Percentiles rank a stretch among this genome's conserved stretches.
Conservation (phyloP, 2,113 vertebrate species). For the Gymnobelideus leadbeateri region DNA sequence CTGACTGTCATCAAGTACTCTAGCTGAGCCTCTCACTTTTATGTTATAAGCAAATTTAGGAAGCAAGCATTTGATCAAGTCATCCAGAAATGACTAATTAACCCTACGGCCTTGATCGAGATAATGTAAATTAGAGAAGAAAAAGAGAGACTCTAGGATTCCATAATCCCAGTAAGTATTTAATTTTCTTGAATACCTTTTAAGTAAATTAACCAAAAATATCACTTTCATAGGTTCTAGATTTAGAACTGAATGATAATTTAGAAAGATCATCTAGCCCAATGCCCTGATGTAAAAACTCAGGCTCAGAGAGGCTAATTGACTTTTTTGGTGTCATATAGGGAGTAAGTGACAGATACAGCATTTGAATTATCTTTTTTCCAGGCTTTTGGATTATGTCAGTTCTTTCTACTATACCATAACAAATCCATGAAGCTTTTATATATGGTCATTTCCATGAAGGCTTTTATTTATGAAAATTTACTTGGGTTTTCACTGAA, state of each 20-base stretch:
- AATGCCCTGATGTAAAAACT: not conserved
- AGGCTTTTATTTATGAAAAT: not conserved
- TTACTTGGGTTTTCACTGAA: not conserved
- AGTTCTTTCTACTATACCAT: not conserved
- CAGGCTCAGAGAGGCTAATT: not conserved
- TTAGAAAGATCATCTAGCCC: not conserved
- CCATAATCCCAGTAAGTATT: slow-evolving; percentile 37
- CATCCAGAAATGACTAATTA: slow-evolving; percentile 17
- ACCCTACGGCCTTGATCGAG: not conserved
- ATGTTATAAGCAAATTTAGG: not conserved
- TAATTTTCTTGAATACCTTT: slow-evolving; percentile 27
- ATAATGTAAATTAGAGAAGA: slow-evolving; percentile 18
- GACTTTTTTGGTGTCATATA: not conserved
- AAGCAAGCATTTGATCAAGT: not conserved
- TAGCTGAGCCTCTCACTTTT: not conserved
- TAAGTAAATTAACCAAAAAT: slow-evolving; percentile 33
- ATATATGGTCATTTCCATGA: not conserved
- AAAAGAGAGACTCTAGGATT: slow-evolving; percentile 37
- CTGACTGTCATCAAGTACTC: not conserved
- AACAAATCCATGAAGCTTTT: not conserved
- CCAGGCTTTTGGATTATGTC: not conserved
- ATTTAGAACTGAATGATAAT: not conserved
- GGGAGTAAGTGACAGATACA: not conserved
- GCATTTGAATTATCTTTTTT: no score
- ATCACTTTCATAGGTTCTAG: not conserved